Base-by-base conservation (phyloP, 1,140 invertebrate genomes). In the Lordiphosa stackelbergi region DNA sequence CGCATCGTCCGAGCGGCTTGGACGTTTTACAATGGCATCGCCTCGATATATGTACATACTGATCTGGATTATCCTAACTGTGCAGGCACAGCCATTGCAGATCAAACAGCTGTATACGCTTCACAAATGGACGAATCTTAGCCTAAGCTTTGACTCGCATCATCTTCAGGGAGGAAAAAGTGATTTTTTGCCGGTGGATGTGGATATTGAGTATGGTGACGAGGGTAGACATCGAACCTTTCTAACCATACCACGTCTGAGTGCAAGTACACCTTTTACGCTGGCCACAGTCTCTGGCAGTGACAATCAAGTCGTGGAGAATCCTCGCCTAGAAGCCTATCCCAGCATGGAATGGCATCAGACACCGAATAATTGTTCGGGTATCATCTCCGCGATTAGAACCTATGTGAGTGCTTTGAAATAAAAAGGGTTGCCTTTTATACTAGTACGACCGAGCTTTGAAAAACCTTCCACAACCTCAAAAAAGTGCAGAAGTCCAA, bases 171-270 rank as follows among this genome's bases (percentile, higher is more conserved):
- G 90, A 73, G 89, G 3, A 91, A 91, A 8, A 12, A 89, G 0
- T 85, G 93, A 40, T 91, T 93, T n/a, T 90, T 93, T 94, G 31
- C 92, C 93, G 2, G 92, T 95, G 40, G 94, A 94, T 72, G 90
- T 93, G 4, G 93, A 94, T 64, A 91, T 93, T 1, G 91, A 92
- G 66, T 89, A 85, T 70, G 90, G 93, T 11, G 78, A 86, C 28
- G 70, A 86, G 64, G 85, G 81, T n/a, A 61, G 77, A 2, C 85
- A 85, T 57, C 85, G 90, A 4, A 89, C 93, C 0, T 94, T 94
- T 62, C 85, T 94, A 0, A 90, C 93, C 0, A 91, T 93, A 38
- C 94, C 94, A 1, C 93, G 92, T 43, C 94, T 91, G 89, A 95
- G 91, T 66, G 69, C 88, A 2, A 93, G 92, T 0, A 89, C 93